Base-by-base conservation (phyloP, 2,888 invertebrate genomes). In the Gerosis bhagava region DNA sequence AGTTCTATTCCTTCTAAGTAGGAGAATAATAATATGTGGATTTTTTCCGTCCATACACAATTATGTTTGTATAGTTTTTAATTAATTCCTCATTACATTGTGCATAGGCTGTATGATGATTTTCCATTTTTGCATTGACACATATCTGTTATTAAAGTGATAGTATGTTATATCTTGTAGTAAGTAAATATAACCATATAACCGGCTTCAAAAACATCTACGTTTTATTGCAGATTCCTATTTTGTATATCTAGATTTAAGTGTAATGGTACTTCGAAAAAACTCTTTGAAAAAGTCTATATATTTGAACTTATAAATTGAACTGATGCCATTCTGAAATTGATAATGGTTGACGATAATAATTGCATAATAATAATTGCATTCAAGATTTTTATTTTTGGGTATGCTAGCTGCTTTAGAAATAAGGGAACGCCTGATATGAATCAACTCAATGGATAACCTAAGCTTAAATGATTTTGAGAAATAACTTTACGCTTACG, bases 161-260 rank as follows among this genome's bases (percentile, higher is more conserved):
- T 65, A 65, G 32, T 43, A 35, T 24, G 39, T 31, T 45, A 17
- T 26, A 31, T 11, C 19, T 19, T 32, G 11, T 24, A 42, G 11
- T 31, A 40, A 36, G 11, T 13, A 17, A 26, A 17, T n/a, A 21
- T 24, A 34, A 32, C 19, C n/a, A 24, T 45, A 44, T 52, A 51
- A 53, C 47, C 51, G 54, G 54, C 54, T 58, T 54, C 35, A 35
- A 49, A n/a, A 58, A 60, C 54, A 58, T 62, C 55, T 52, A 62
- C 59, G 50, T 66, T 73, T 75, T 78, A 86, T 87, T 87, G 87
- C 87, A 87, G 87, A 87, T 87, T 87, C 87, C 86, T 87, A 77
- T 81, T 81, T 83, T 83, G 65, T 83, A 78, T 65, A 74, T 63
- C 57, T 84, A 83, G 77, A 62, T 77, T 50, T 83, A 84, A 83